Conservation (phyloP, 2,888 invertebrate genomes). For the Acrobasis repandana region DNA sequence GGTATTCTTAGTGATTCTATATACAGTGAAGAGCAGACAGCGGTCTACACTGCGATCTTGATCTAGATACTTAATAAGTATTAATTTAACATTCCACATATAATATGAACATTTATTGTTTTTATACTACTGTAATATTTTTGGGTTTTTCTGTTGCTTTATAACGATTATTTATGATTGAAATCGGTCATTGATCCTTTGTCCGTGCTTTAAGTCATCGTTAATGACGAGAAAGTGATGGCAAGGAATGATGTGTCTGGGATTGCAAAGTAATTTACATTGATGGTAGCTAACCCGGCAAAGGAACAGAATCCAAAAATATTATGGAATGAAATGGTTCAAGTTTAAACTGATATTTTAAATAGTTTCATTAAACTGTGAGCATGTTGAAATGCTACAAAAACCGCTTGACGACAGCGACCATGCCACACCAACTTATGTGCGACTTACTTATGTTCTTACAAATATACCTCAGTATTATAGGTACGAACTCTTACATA, state of each 20-base stretch:
- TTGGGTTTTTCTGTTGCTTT: conserved; percentile 8
- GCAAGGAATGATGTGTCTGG: background rate
- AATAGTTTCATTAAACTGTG: no score
- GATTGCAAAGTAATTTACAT: background rate
- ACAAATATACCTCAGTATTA: background rate
- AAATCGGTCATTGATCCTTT: background rate
- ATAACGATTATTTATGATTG: background rate
- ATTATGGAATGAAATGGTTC: background rate
- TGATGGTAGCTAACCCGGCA: background rate
- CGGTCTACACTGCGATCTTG: background rate
- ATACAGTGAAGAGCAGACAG: conserved; percentile 23
- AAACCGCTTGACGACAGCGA: background rate
- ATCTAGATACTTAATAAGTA: background rate
- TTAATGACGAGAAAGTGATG: no score
- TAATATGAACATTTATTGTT: no score
- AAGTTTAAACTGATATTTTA: background rate
- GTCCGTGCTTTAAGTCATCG: background rate
- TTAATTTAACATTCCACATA: background rate
- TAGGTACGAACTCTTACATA: background rate
- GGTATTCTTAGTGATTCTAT: conserved; percentile 31
- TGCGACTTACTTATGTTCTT: background rate
- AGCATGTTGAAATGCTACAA: no score
- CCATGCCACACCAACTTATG: background rate
- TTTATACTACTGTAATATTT: background rate
- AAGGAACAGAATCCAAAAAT: background rate